Evolutionary conservation across 1,140 invertebrate species (phyloP), one percentile per base, ranked within the genome.

Genomic region (Aphelenchoides avenae): DNA sequence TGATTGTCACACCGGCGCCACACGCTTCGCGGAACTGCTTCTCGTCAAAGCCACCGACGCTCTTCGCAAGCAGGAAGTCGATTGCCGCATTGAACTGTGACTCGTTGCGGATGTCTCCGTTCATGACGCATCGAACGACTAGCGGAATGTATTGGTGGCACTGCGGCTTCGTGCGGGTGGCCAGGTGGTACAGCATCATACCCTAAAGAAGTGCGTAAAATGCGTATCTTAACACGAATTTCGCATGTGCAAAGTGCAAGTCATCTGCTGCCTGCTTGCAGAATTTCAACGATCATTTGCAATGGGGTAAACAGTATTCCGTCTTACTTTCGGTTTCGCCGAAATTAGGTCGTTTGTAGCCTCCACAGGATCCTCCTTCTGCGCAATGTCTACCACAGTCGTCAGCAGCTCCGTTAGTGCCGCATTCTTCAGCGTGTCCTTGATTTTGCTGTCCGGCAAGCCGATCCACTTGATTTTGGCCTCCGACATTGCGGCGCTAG

Each of bases 351-450:
- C 1, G n/a, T 18, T 13, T 31, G 31, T 20, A 11, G 15, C 29
- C n/a, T 20, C 15, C 6, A 18, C 36, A n/a, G 13, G 15, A 22
- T 40, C 15, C 22, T 11, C 18, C 29, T 42, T 13, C 15, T 53
- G 58, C 5, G 49, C 61, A 7, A 46, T 6, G 9, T 13, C 77
- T 53, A 91, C 82, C 11, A 86, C 84, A 58, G 78, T 71, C 64
- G 85, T 83, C 27, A 97, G 79, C 77, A 84, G 85, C 63, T 85
- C 85, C 0, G 88, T 87, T 33, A 97, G 83, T 64, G 84, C 82
- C 31, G 82, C 83, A 83, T 96, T 97, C 83, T 94, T 96, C n/a
- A 89, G 54, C 0, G 93, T 96, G 83, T 97, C 92, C 75, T 88
- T 89, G 0, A 89, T 87, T 80, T 96, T 96, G 77, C 89, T 85